Percentiles rank a stretch among this genome's conserved stretches.
Evolutionary conservation across 2,888 invertebrate genomes (phyloP).

Genomic region (Dryobota labecula): DNA sequence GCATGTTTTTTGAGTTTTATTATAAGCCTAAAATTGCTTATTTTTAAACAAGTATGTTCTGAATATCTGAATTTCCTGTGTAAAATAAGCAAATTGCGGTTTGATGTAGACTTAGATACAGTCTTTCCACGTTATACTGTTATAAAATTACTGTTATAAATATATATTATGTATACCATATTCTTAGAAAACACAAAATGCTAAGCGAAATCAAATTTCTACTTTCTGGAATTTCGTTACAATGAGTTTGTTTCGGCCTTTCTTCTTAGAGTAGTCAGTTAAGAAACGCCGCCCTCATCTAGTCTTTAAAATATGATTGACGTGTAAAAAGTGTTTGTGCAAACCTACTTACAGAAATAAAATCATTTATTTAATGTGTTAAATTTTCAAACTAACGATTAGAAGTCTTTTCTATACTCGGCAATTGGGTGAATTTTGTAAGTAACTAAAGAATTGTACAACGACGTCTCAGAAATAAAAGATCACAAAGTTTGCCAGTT

Average conservation of each 20-base stretch:
- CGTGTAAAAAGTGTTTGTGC: too few species aligned
- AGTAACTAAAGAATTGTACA: conserved; percentile 43
- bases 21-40: too few species aligned
- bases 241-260: too few species aligned
- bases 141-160: too few species aligned
- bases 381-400: conserved; percentile 22
- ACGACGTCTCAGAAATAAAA: conserved; percentile 47
- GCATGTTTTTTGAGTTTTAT: neutral
- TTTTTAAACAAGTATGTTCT: neutral
- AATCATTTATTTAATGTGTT: too few species aligned
- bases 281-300: too few species aligned
- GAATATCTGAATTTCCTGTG: neutral
- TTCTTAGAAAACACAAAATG: conserved; percentile 14
- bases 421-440: conserved; percentile 22
- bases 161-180: too few species aligned
- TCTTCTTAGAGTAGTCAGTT: too few species aligned
- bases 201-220: conserved; percentile 14
- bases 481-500: conserved; percentile 45
- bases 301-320: too few species aligned
- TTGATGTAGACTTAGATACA: neutral
- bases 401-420: conserved; percentile 12
- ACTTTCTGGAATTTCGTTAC: conserved; percentile 3
- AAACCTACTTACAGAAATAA: too few species aligned
- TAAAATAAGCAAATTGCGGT: neutral
- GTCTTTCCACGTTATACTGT: neutral